Conservation (phyloP, 2,888 invertebrate species). For the Sminthurides aquaticus region DNA sequence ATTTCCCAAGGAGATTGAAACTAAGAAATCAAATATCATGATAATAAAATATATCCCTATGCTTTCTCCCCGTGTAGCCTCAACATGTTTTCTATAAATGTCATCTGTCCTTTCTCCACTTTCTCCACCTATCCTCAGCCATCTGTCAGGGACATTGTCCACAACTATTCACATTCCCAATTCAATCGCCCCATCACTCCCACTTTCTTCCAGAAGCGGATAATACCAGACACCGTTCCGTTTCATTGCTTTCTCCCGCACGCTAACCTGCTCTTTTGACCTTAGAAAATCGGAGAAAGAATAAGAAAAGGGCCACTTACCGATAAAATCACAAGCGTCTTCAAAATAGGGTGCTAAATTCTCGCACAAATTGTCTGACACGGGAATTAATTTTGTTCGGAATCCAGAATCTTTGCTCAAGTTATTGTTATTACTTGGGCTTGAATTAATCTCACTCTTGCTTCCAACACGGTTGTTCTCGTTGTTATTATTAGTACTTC, state of each 20-base stretch:
- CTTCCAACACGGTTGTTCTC: not conserved
- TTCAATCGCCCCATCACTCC: too few relatives aligned
- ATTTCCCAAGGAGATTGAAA: not conserved
- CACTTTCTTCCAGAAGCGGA: too few relatives aligned
- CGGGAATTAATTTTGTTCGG: slow-evolving; percentile 53
- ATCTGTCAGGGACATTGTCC: too few relatives aligned
- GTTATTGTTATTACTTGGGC: not conserved
- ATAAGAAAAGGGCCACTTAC: too few relatives aligned
- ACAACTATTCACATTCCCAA: too few relatives aligned
- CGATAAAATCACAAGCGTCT: slow-evolving; percentile 77
- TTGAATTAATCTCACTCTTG: slow-evolving; percentile 9
- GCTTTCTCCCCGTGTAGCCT: too few relatives aligned
- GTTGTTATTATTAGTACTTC: slow-evolving; percentile 21
- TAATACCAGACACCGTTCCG: too few relatives aligned
- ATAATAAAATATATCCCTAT: too few relatives aligned
- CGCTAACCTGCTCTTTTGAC: too few relatives aligned
- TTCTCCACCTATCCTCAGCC: not conserved
- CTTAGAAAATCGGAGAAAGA: too few relatives aligned
- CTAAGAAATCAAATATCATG: not conserved
- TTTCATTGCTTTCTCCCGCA: too few relatives aligned
- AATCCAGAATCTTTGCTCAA: slow-evolving; percentile 18
- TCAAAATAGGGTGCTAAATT: slow-evolving; percentile 83
- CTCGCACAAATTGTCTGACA: slow-evolving; percentile 73
- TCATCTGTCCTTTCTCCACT: not conserved
- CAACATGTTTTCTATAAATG: not conserved